Base-by-base conservation (phyloP, 2,113 vertebrate species). In the Riparia riparia region DNA sequence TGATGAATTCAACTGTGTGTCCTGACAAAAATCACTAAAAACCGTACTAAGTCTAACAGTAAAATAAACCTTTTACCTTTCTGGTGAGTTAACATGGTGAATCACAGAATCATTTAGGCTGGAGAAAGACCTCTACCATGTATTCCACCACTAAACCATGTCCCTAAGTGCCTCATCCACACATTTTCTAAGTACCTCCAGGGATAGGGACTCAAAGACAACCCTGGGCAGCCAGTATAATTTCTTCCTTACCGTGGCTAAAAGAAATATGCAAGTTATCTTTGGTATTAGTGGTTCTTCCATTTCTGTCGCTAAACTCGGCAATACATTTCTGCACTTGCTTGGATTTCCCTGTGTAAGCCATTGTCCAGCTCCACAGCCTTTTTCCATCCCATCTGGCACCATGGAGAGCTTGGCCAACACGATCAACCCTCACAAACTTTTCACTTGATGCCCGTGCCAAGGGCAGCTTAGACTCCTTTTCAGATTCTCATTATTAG, bases 361-460 rank as follows among this genome's bases (percentile, higher is more conserved):
- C 7, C 50, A 11, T 0, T 32, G 37, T 5, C 12, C 15, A 78
- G 17, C 17, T 60, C n/a, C 37, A 9, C 12, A 3, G 29, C 24
- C 12, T 51, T 45, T 17, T 0, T 12, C 32, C 14, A 4, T 6
- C 56, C 50, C 28, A 14, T 12, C 24, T 6, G 25, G 28, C 34
- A 54, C 16, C 39, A 25, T 0, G 0, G 32, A 66, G 12, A 22
- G 32, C 29, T 42, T 6, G 6, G 56, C n/a, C n/a, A 84, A 22
- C 37, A 31, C 0, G 2, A 39, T 2, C 26, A 61, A 41, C 11
- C n/a, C 25, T 6, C 29, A 5, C 1, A 54, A 80, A 2, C 26
- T 14, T 12, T 41, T 65, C 50, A 60, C 37, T n/a, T 5, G 9
- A 12, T n/a, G 51, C 18, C 56, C 34, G 17, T 34, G 54, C 19